A percentile compares a stretch with the other conserved stretches of the same genome.
Conservation (phyloP, 2,888 invertebrate genomes). For the Temnothorax rugatulus region DNA sequence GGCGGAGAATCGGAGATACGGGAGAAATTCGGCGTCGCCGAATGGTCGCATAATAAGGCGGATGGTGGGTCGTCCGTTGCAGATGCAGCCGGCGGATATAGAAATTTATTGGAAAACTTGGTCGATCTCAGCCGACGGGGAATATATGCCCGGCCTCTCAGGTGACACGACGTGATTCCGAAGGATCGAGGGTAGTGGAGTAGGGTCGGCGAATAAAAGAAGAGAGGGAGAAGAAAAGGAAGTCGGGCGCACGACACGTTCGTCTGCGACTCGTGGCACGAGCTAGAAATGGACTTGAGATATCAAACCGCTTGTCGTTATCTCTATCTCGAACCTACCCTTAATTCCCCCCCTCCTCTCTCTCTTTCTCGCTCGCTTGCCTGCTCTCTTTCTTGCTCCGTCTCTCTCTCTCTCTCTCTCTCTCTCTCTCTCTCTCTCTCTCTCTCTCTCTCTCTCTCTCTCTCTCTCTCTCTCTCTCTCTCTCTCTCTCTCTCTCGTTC, state of each 20-base stretch:
- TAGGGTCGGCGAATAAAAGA: neutral
- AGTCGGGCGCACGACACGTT: constrained; percentile 57
- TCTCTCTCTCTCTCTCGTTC: constrained; percentile 59
- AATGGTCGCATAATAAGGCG: constrained; percentile 56
- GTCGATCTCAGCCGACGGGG: constrained; percentile 34
- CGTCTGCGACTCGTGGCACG: constrained; percentile 68
- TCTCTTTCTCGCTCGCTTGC: neutral
- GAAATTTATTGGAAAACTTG: constrained; percentile 65
- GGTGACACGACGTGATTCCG: constrained; percentile 59
- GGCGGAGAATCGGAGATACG: constrained; percentile 38
- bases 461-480: constrained; percentile 54
- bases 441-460: constrained; percentile 36
- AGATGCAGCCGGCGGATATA: constrained; percentile 55
- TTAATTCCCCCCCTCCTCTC: constrained; percentile 27
- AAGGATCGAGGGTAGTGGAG: constrained; percentile 33
- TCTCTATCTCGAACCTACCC: constrained; percentile 66
- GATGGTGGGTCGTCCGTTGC: constrained; percentile 46
- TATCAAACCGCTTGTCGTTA: constrained; percentile 70
- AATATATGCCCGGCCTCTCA: constrained; percentile 58
- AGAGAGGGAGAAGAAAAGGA: constrained; percentile 30
- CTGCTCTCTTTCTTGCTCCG: too few species aligned
- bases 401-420: constrained; percentile 55
- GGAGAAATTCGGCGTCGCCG: constrained; percentile 41
- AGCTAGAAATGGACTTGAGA: constrained; percentile 75
- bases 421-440: constrained; percentile 62